A percentile compares a stretch with the other conserved stretches of the same genome.
phyloP scores from a whole-genome alignment of 2,797 vertebrate species.

The Macropus fuliginosus region DNA sequence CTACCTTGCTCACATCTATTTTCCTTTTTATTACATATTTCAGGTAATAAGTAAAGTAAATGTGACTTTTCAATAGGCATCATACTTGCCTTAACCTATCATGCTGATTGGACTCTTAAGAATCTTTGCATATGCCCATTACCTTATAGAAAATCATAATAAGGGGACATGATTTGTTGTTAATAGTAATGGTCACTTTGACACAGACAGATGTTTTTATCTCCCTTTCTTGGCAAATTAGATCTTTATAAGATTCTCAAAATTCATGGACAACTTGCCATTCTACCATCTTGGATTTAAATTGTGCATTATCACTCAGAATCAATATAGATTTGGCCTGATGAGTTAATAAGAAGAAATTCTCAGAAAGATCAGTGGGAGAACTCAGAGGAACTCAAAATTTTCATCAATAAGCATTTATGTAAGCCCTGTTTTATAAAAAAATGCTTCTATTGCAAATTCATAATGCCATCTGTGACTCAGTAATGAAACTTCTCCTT shows the following conservation, averaged over 20 bases:
- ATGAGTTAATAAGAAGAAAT: slow-evolving; percentile 9
- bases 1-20: not conserved
- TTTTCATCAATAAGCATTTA: not conserved
- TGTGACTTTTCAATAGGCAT: slow-evolving; percentile 5
- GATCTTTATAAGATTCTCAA: slow-evolving; percentile 34
- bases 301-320: not conserved
- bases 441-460: not conserved
- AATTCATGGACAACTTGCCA: slow-evolving; percentile 41
- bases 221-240: not conserved
- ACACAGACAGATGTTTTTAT: not conserved
- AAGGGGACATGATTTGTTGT: slow-evolving; percentile 31
- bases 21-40: not conserved
- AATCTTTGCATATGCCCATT: slow-evolving; percentile 12
- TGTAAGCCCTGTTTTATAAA: not conserved
- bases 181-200: not conserved
- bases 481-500: not conserved
- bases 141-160: not conserved
- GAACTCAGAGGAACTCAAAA: not conserved
- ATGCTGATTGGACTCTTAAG: slow-evolving; percentile 27
- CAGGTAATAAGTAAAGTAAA: slow-evolving; percentile 35
- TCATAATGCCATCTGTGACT: not conserved
- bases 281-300: not conserved
- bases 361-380: not conserved
- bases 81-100: slow-evolving; percentile 21
- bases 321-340: not conserved